Percentiles rank a stretch among this genome's conserved stretches.
Evolutionary conservation across 2,888 invertebrate genomes (phyloP).

Genomic region (Osedax frankpressi): DNA sequence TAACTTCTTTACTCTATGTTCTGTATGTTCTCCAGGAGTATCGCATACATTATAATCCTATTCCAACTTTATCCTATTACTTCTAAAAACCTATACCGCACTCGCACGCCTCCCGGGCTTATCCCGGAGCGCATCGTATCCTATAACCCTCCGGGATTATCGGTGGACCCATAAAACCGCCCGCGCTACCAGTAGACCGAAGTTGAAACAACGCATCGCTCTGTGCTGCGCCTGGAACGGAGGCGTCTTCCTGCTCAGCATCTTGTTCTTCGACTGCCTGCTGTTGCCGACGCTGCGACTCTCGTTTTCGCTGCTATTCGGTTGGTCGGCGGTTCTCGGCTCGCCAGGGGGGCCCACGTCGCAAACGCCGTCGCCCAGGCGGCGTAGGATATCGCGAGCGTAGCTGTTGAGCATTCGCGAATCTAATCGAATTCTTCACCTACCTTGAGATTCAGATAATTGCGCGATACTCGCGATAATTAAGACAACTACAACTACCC

Average conservation of each 20-base stretch:
- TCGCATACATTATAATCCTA: background rate
- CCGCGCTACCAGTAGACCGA: no score
- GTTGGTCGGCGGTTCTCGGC: background rate
- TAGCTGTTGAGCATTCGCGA: no score
- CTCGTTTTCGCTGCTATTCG: background rate
- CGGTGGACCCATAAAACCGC: background rate
- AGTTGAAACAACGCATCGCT: slow-evolving; percentile 61
- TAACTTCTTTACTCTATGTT: no score
- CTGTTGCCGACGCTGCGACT: background rate
- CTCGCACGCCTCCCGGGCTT: background rate
- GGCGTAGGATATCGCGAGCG: no score
- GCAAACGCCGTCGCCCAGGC: no score
- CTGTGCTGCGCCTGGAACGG: slow-evolving; percentile 76
- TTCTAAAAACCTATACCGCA: background rate
- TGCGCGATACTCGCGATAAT: no score
- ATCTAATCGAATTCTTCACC: no score
- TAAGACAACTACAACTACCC: no score
- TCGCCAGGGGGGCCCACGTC: no score
- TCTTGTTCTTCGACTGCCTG: background rate
- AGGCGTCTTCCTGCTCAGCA: slow-evolving; percentile 67
- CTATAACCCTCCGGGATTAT: background rate
- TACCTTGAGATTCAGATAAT: no score
- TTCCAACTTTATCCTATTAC: background rate
- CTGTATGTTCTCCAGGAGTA: no score
- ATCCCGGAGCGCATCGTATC: background rate